phyloP scores from a whole-genome alignment of 2,888 invertebrate species.

The Aporophyla nigra region DNA sequence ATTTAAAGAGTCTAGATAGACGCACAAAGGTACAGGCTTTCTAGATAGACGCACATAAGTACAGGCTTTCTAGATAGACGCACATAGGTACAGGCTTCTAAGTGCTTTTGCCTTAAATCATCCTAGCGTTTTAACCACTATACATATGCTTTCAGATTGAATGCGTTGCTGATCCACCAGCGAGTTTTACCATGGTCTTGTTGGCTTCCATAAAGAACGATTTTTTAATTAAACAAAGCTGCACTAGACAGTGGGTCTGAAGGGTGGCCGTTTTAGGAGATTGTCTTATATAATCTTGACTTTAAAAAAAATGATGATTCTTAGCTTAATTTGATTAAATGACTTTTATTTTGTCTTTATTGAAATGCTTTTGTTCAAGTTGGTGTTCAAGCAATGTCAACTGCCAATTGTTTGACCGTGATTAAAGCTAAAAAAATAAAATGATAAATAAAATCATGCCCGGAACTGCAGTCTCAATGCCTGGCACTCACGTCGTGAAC shows the following conservation, averaged over 20 bases:
- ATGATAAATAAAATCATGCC: constrained; percentile 41
- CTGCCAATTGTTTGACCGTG: constrained; percentile 32
- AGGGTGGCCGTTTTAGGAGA: too few relatives aligned
- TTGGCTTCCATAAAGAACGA: background rate
- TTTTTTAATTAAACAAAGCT: background rate
- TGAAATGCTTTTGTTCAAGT: background rate
- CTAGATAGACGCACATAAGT: background rate
- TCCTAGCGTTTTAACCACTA: background rate
- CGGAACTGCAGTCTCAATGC: constrained; percentile 48
- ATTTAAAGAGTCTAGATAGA: too few relatives aligned
- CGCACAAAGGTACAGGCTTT: too few relatives aligned
- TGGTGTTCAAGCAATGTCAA: constrained; percentile 2
- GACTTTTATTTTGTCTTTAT: too few relatives aligned
- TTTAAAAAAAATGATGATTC: too few relatives aligned
- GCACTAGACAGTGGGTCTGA: too few relatives aligned
- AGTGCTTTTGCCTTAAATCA: background rate
- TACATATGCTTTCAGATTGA: background rate
- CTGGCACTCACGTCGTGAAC: constrained; percentile 23
- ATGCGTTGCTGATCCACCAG: background rate
- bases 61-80: too few relatives aligned
- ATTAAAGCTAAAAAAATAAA: constrained; percentile 31
- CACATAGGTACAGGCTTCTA: too few relatives aligned
- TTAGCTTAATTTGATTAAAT: too few relatives aligned
- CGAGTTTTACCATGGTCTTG: background rate
- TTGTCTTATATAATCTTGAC: too few relatives aligned